Evolutionary conservation across 2,113 vertebrate species (phyloP), one percentile per base, ranked within the genome.

Genomic region (Rhinolophus ferrumequinum): DNA sequence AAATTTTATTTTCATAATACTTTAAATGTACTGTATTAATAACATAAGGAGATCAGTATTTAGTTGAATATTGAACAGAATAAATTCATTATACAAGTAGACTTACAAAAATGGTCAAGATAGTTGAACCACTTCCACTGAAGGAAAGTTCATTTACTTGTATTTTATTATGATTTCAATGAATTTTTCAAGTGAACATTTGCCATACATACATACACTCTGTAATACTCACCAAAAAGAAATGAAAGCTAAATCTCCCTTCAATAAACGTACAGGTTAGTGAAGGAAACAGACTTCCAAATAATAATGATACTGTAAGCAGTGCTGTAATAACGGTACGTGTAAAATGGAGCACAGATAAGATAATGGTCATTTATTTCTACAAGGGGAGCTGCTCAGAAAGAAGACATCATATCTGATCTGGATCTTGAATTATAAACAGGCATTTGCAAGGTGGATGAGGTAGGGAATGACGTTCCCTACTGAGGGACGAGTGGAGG

Each of bases 151-250:
- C 16, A 83, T 79, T 81, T 66, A 83, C 41, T 82, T 91, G 89
- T 82, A 88, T 83, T 95, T 90, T 89, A 72, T 60, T 67, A 70
- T 52, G n/a, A 58, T 76, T 96, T 95, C 14, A 72, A 33, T 87
- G 60, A 62, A 24, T 30, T 90, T 70, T 89, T 93, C 47, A 75
- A 0, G 52, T 85, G 35, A 92, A 73, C 12, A 60, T 76, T 92
- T 90, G 47, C 22, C 19, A 79, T 30, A 44, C 1, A 26, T 26
- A 44, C 1, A 33, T 73, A 52, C 2, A 47, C 16, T 93, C 50
- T 88, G 35, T 62, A 67, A 41, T 93, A 67, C 52, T 95, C 84
- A 93, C 47, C n/a, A 82, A 95, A 93, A 47, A 86, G 58, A 90
- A 94, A 88, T 81, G 38, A 62, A 96, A 89, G 21, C 16, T 11